Evolutionary conservation across 2,797 vertebrate species (phyloP), one percentile per base, ranked within the genome.

Genomic region (Galaxias olidus): DNA sequence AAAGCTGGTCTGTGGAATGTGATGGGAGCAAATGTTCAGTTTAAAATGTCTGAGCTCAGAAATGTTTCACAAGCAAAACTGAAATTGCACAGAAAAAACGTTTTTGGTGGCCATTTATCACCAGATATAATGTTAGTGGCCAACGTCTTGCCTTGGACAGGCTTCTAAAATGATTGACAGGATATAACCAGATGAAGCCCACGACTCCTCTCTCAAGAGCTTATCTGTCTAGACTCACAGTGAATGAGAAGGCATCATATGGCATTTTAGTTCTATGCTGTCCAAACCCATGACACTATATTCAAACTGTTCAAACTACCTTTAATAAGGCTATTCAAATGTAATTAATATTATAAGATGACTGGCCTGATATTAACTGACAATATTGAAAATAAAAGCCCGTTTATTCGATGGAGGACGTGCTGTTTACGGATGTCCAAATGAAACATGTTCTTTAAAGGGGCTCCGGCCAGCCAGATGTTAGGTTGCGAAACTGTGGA

Each of bases 401-500:
- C 74, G 68, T 74, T 30, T 68, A n/a, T 73, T 71, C 56, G n/a
- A 76, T 73, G 73, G 74, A n/a, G 47, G 69, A 87, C 77, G 77
- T 73, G 81, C 72, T 83, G 88, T 74, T 85, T 74, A 30, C 30
- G 30, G 82, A 69, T 77, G 72, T 87, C 86, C 86, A 90, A 87
- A 88, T 80, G 83, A 86, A 89, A 86, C 78, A 82, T 71, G 81
- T 70, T 78, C 2, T 30, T 76, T 63, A 74, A 78, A 76, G 72
- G 72, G 61, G 69, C 20, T 77, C 75, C 11, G n/a, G 73, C 73
- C 75, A 77, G 72, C 83, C 87, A 90, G 89, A 90, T 86, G 87
- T 88, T 80, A 69, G 59, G 75, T 88, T 90, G 85, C 81, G 84
- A 88, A 89, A 90, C 80, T 73, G 76, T 78, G 69, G 30, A 30